Evolutionary conservation across 1,140 invertebrate genomes (phyloP), one percentile per base, ranked within the genome.

Genomic region (Polypedilum vanderplanki): DNA sequence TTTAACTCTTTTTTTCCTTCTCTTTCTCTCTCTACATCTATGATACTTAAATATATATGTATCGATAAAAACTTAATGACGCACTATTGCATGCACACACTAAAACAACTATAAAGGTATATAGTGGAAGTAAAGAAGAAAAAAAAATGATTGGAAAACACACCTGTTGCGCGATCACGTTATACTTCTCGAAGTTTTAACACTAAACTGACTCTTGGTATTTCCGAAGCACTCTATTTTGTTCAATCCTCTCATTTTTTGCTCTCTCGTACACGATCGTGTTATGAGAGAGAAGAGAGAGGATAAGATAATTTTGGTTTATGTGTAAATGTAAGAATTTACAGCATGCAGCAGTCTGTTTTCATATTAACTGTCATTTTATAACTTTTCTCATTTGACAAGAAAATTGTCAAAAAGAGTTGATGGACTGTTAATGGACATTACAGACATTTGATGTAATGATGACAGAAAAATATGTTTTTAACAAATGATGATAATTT

Each of bases 131-230:
- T 70, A 18, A 70, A 70, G 64, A 18, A 67, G 18, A 67, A 70
- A 20, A 20, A 70, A 70, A n/a, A n/a, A n/a, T n/a, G n/a, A 70
- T 18, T 20, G 24, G 24, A 20, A 70, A 9, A 20, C 17, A 22
- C 65, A 70, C 65, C 65, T 70, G 65, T 70, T 70, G 65, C 65
- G 20, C 65, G 20, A 70, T 70, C 17, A 70, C 65, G 65, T 70
- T 70, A 70, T n/a, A 9, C 17, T 18, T 18, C 65, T 10, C 65
- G 65, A 20, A 70, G 18, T 18, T 70, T 20, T 70, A 18, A 20
- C 9, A 20, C 65, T 70, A 17, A 70, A 70, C 65, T 70, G 65
- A 70, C 17, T 20, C 17, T 20, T n/a, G 46, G 12, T 4, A 57
- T 15, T 57, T 57, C 24, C 24, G 24, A 3, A 1, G 24, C 24